Evolutionary conservation across 2,888 invertebrate genomes (phyloP), one percentile per base, ranked within the genome.

Genomic region (Tyria jacobaeae): DNA sequence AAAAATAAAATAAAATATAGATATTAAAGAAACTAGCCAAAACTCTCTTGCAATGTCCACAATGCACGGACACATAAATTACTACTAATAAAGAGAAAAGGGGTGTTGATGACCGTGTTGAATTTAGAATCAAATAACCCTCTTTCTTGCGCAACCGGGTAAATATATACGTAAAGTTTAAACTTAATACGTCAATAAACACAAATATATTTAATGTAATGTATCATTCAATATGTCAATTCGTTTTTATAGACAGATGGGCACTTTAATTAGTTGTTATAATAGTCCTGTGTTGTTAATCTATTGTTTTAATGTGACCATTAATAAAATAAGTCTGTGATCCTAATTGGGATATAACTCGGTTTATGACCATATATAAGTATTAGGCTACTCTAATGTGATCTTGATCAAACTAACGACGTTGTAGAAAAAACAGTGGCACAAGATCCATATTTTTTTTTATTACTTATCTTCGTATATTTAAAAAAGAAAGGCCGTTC

Each of bases 201-300:
- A 21, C 21, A 21, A 31, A 35, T 34, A 34, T 7, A 10, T 10
- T 34, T 1, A 21, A 41, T 39, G 4, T 39, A n/a, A n/a, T 34
- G 21, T 7, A 14, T 50, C 4, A 12, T 50, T 50, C 10, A 10
- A 17, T 51, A 1, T 50, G 6, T 51, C 21, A 7, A 10, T 51
- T 21, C 51, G 21, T 35, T 14, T 51, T 15, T 21, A 35, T 51
- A 51, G 21, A 34, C 34, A 34, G 34, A 34, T 21, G 34, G 34
- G 14, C 14, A 35, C 4, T 35, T 51, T 51, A 51, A 51, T 51
- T 35, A 35, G 17, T 34, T 21, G 34, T 12, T 51, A 51, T 51
- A 51, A 51, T 51, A 51, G 21, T 21, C 14, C 14, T 35, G 34
- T 34, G 27, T 51, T 21, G 21, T 35, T 34, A 34, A 51, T 51